Percentiles rank a stretch among this genome's conserved stretches.
phyloP scores from a whole-genome alignment of 2,888 invertebrate species.

The Cryptocephalus primarius region DNA sequence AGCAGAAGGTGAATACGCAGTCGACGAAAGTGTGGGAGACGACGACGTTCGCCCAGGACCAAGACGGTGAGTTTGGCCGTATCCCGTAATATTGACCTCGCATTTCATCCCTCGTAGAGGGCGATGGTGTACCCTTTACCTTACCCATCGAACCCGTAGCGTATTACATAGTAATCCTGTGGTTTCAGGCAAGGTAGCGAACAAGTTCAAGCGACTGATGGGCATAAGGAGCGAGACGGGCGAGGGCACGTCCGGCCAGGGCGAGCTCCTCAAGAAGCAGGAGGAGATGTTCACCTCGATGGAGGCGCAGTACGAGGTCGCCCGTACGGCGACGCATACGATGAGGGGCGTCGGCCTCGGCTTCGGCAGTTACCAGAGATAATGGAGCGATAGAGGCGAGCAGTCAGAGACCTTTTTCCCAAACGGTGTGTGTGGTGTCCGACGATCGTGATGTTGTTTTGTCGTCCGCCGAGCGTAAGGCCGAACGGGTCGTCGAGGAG shows the following conservation, averaged over 20 bases:
- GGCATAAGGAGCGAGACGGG: constrained; percentile 67
- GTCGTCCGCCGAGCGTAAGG: too few species aligned
- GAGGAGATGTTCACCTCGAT: constrained; percentile 86
- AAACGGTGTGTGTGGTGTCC: too few species aligned
- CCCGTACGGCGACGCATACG: constrained; percentile 90
- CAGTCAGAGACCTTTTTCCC: too few species aligned
- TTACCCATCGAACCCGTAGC: too few species aligned
- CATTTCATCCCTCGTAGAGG: too few species aligned
- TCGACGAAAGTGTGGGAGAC: constrained; percentile 55
- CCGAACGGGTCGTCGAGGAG: too few species aligned
- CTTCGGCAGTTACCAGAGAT: constrained; percentile 49
- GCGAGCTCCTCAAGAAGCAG: constrained; percentile 56
- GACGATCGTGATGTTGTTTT: too few species aligned
- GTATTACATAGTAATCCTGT: too few species aligned
- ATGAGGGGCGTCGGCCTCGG: constrained; percentile 83
- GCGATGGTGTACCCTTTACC: background rate
- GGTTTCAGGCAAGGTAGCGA: constrained; percentile 57
- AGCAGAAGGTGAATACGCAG: constrained; percentile 12
- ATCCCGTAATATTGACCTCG: background rate
- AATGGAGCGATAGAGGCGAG: constrained; percentile 15
- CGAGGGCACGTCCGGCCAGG: constrained; percentile 30
- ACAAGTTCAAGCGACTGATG: constrained; percentile 94
- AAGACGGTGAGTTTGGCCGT: constrained; percentile 52
- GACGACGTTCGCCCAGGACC: constrained; percentile 80
- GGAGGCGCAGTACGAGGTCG: constrained; percentile 95